Evolutionary conservation across 1,140 invertebrate genomes (phyloP), one percentile per base, ranked within the genome.

Genomic region (Lordiphosa clarofinis): DNA sequence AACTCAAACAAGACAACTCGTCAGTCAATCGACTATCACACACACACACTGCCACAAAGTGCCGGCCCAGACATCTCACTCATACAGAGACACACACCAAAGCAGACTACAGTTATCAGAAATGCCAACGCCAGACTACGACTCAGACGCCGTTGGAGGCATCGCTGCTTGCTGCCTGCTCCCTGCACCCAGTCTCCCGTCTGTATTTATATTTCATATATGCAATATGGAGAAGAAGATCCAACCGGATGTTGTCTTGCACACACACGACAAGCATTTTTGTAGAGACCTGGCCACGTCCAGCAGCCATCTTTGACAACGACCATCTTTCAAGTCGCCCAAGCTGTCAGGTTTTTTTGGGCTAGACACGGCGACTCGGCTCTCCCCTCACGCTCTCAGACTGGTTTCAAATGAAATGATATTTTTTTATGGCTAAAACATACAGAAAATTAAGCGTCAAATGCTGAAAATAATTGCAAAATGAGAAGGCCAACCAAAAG

Each of bases 51-150:
- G 49, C 66, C 55, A 62, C 70, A 70, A 57, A 59, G 65, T 74
- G 74, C 61, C 65, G 55, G 65, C 33, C 69, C 75, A 81, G 74
- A 78, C 75, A 48, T 69, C 75, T 68, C 74, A 79, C 68, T 50
- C 57, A 72, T 28, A 57, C 55, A 44, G 12, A n/a, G 4, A 56
- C 39, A 52, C 36, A 43, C 38, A 54, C 40, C 50, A 13, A 59
- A 36, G 36, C 64, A 47, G 70, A 66, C 58, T 65, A 66, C 56
- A 82, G 79, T 71, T 71, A 67, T 82, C 76, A 64, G 35, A 49
- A 69, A 59, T 69, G 56, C 31, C 43, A 46, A 46, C n/a, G 43
- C 43, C 43, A 48, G 38, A 33, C 13, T 28, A 31, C 31, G 38
- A 28, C 7, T 6, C 19, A 10, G 42, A 37, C 33, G 9, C 28